Evolutionary conservation across 2,888 invertebrate species (phyloP), one percentile per base, ranked within the genome.

Genomic region (Ariolimax columbianus): DNA sequence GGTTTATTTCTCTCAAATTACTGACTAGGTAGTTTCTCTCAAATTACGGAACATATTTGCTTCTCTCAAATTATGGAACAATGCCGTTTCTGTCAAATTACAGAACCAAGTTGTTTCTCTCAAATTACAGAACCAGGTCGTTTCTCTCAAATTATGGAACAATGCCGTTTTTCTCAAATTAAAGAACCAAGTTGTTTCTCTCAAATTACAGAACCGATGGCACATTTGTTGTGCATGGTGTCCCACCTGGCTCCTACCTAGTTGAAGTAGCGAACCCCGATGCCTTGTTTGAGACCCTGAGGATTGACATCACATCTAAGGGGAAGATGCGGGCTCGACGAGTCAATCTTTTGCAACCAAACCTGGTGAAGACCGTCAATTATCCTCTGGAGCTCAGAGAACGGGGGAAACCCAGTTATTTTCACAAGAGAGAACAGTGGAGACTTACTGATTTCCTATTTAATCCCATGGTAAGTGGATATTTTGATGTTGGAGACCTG

Each of bases 261-360:
- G 95, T 99, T 0, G 99, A 99, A 95, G 96, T 98, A 17, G 95
- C 97, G 63, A 96, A 98, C 94, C 97, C 98, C 0, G 97, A 98
- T 92, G 97, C 96, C 92, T 96, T 97, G 89, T 99, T 98, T 93
- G 99, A 99, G 94, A 97, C 98, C 33, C 96, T 97, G 11, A 95
- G 99, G 87, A 98, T 99, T 0, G 99, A 99, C 95, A 98, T 99
- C 87, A 99, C 98, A 93, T 97, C 97, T 0, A 99, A 98, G 94
- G 99, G 99, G 66, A 99, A 99, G 94, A 97, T 97, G 92, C 95
- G 99, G 89, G 99, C 98, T 0, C 95, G 99, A 75, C 97, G 97
- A 95, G 97, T 99, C 0, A 99, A 98, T 94, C 96, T 97, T 91
- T 96, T 99, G 72, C 98, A 99, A 94, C 97, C 97, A 0, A 97